Evolutionary conservation across 2,888 invertebrate genomes (phyloP).

Genomic region (Stenodema calcarata): DNA sequence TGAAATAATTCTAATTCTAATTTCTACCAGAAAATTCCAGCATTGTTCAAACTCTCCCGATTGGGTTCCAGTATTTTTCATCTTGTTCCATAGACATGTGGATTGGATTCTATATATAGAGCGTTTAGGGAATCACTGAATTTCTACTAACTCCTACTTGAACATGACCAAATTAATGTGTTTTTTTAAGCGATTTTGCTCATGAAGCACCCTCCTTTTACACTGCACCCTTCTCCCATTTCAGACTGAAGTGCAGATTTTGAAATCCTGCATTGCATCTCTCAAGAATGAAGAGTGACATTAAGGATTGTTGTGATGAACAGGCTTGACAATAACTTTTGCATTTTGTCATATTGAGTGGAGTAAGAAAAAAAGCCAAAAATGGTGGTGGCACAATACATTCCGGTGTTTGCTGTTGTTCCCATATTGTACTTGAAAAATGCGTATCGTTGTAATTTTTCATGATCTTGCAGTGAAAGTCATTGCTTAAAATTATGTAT

Average conservation of each 20-base stretch:
- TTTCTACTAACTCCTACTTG: no score
- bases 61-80: no score
- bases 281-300: constrained; percentile 62
- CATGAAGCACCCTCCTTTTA: no score
- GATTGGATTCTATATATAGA: no score
- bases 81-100: no score
- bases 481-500: background rate
- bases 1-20: no score
- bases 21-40: no score
- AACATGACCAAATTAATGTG: no score
- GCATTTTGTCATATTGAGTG: background rate
- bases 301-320: background rate
- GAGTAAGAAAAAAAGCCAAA: background rate
- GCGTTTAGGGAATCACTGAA: no score
- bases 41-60: no score
- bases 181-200: no score
- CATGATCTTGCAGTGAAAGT: background rate
- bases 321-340: constrained; percentile 26
- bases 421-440: background rate
- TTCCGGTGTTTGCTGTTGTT: constrained; percentile 28
- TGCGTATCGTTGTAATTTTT: constrained; percentile 2
- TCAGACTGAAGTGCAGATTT: constrained; percentile 65
- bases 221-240: constrained; percentile 45
- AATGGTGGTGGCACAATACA: constrained; percentile 9
- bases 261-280: constrained; percentile 63